Evolutionary conservation across 2,888 invertebrate species (phyloP).

Genomic region (Chromoteleia sp.): DNA sequence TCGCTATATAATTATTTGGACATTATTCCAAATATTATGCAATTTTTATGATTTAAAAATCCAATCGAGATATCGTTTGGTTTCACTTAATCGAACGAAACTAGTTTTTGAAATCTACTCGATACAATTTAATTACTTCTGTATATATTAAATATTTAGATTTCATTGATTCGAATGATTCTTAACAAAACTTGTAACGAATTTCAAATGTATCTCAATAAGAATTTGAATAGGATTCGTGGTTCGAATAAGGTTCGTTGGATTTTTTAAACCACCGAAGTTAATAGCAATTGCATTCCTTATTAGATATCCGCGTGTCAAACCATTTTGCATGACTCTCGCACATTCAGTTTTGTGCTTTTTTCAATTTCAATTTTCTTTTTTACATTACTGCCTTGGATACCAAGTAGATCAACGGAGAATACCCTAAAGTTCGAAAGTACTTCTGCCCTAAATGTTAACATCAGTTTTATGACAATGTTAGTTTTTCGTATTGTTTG

Average conservation of each 20-base stretch:
- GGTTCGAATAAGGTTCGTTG: not conserved
- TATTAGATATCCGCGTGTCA: conserved; percentile 10
- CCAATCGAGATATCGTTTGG: not conserved
- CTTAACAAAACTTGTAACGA: too few relatives aligned
- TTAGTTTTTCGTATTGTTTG: too few relatives aligned
- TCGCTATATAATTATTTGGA: conserved; percentile 16
- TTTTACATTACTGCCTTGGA: conserved; percentile 66
- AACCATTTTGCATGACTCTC: conserved; percentile 32
- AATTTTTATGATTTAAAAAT: not conserved
- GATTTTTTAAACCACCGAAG: not conserved
- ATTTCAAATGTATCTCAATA: not conserved
- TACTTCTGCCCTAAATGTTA: conserved; percentile 9
- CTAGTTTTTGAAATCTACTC: not conserved
- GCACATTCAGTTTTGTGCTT: conserved; percentile 21
- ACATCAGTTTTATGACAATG: not conserved
- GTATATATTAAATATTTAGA: too few relatives aligned
- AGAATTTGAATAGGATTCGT: too few relatives aligned
- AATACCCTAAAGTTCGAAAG: conserved; percentile 44
- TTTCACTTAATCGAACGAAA: too few relatives aligned
- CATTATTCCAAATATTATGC: not conserved
- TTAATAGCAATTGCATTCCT: not conserved
- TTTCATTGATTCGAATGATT: too few relatives aligned
- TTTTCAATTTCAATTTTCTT: conserved; percentile 8
- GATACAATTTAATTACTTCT: too few relatives aligned
- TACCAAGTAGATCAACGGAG: conserved; percentile 54